Conservation (phyloP, 2,113 vertebrate species). For the Gallinago media region DNA sequence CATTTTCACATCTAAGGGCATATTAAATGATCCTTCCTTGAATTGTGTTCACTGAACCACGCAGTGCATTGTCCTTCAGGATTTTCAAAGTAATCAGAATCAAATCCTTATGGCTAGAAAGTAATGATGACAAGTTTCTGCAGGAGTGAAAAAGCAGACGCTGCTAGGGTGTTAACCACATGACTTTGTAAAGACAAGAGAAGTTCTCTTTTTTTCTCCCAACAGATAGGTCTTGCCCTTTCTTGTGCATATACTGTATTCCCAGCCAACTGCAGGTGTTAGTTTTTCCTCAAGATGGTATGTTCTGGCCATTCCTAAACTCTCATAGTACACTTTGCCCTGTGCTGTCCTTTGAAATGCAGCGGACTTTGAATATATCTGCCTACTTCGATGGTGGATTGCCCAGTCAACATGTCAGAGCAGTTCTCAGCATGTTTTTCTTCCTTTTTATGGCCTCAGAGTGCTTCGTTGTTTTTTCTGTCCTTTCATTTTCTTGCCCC, state of each 20-base stretch:
- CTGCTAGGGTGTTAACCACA: neutral
- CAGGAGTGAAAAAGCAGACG: neutral
- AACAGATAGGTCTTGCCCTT: neutral
- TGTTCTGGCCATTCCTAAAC: neutral
- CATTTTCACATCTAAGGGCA: neutral
- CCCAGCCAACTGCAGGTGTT: neutral
- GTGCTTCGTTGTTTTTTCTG: neutral
- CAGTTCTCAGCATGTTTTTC: neutral
- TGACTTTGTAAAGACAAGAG: neutral
- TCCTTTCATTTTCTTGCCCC: neutral
- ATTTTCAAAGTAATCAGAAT: neutral
- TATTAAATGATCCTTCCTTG: neutral
- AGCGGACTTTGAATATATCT: neutral
- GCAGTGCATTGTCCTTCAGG: neutral
- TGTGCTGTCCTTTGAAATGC: neutral
- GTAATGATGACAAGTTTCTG: neutral
- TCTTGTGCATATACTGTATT: neutral
- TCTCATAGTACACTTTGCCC: neutral
- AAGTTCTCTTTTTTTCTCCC: neutral
- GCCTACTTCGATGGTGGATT: neutral
- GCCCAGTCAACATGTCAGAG: neutral
- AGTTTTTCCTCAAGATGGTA: neutral
- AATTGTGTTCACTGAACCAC: neutral
- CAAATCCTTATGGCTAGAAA: neutral
- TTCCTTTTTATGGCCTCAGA: neutral